Evolutionary conservation across 2,113 vertebrate species (phyloP).

Genomic region (Tyto alba): DNA sequence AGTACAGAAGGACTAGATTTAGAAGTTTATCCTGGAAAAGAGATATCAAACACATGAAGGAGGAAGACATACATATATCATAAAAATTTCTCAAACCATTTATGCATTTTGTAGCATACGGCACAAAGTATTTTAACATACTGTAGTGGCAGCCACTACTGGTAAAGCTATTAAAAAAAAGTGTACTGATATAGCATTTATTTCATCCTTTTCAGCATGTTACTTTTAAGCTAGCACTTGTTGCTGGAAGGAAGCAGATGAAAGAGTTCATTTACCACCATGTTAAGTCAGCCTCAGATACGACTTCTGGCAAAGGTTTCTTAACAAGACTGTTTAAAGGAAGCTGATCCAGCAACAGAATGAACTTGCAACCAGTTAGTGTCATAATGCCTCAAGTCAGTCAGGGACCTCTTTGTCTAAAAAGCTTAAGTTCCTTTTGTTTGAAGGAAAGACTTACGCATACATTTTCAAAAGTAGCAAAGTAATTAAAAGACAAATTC

Average conservation of each 20-base stretch:
- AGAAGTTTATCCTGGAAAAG: not conserved
- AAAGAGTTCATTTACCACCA: slow-evolving; percentile 20
- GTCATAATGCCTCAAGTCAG: not conserved
- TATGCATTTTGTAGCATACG: not conserved
- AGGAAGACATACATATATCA: not conserved
- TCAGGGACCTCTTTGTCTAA: slow-evolving; percentile 1
- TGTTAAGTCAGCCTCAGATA: not conserved
- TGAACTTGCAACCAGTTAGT: slow-evolving; percentile 15
- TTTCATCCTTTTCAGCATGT: not conserved
- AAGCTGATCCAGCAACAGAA: slow-evolving; percentile 18
- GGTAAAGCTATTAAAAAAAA: not conserved
- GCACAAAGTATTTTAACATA: not conserved
- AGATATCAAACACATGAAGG: not conserved
- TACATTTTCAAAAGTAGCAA: not conserved
- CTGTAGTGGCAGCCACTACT: not conserved
- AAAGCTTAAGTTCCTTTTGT: slow-evolving; percentile 14
- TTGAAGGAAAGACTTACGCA: not conserved
- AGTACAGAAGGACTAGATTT: not conserved
- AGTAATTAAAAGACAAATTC: slow-evolving; percentile 8
- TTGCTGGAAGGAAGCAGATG: slow-evolving; percentile 8
- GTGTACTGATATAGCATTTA: not conserved
- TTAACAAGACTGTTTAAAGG: not conserved
- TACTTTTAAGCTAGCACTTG: slow-evolving; percentile 9
- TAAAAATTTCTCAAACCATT: not conserved
- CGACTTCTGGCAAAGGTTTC: not conserved